Conservation (phyloP, 2,888 invertebrate species). For the Cheilosia impressa region DNA sequence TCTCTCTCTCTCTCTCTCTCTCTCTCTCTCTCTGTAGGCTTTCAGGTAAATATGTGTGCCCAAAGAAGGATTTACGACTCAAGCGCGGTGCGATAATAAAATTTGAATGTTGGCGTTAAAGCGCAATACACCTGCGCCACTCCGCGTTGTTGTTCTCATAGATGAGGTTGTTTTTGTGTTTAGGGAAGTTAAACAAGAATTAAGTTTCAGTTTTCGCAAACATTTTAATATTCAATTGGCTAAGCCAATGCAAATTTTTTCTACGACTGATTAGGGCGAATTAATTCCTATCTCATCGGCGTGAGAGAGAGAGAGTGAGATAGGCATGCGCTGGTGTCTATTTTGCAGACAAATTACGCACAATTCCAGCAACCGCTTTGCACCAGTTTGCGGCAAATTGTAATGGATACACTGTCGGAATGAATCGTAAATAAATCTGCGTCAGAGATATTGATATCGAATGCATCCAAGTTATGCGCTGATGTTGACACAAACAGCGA, state of each 20-base stretch:
- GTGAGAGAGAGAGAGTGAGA: conserved; percentile 6
- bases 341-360: conserved; percentile 50
- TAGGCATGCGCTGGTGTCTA: too few species aligned
- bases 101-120: conserved; percentile 33
- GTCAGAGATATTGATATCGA: conserved; percentile 29
- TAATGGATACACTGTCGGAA: conserved; percentile 35
- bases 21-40: too few species aligned
- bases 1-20: too few species aligned
- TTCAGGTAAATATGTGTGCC: conserved; percentile 28
- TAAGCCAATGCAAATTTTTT: conserved; percentile 41
- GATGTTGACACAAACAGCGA: background rate
- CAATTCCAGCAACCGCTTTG: conserved; percentile 42
- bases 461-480: conserved; percentile 39
- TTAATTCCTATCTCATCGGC: conserved; percentile 20
- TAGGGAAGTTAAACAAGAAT: conserved; percentile 29
- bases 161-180: conserved; percentile 42
- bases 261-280: conserved; percentile 32
- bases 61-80: conserved; percentile 57
- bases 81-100: conserved; percentile 19
- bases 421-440: conserved; percentile 42
- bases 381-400: conserved; percentile 48
- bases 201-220: conserved; percentile 13
- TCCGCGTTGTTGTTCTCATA: conserved; percentile 24
- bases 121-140: conserved; percentile 20
- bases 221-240: conserved; percentile 47